phyloP scores from a whole-genome alignment of 2,888 invertebrate species.

The Thera britannica region DNA sequence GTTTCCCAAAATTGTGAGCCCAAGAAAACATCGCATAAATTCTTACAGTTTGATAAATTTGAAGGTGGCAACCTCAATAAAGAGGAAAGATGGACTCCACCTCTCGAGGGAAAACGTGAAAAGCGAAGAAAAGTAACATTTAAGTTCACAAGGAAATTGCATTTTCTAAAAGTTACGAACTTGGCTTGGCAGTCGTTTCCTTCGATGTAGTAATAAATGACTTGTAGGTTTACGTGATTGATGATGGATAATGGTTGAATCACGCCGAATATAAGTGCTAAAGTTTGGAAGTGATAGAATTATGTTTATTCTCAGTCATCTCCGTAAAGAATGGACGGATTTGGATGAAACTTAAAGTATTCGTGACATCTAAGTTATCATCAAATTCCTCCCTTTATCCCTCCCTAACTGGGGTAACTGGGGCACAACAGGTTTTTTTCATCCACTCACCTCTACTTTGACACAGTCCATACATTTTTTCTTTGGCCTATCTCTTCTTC shows the following conservation, averaged over 20 bases:
- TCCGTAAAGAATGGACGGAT: too few species aligned
- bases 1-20: conserved; percentile 17
- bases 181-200: conserved; percentile 1
- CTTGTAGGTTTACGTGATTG: background rate
- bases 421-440: too few species aligned
- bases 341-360: too few species aligned
- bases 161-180: conserved; percentile 38
- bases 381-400: too few species aligned
- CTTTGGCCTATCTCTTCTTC: too few species aligned
- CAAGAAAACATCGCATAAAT: conserved; percentile 40
- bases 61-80: conserved; percentile 30
- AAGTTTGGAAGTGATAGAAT: too few species aligned
- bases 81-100: conserved; percentile 34
- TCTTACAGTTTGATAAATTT: conserved; percentile 43
- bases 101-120: conserved; percentile 30
- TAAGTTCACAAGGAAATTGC: conserved; percentile 40
- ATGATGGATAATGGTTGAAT: background rate
- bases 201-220: conserved; percentile 4
- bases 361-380: too few species aligned
- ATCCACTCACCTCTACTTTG: too few species aligned
- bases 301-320: too few species aligned
- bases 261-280: background rate
- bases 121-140: conserved; percentile 37
- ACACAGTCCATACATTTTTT: too few species aligned
- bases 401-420: too few species aligned